Conservation (phyloP, 2,797 vertebrate genomes). For the Sphenodon punctatus region DNA sequence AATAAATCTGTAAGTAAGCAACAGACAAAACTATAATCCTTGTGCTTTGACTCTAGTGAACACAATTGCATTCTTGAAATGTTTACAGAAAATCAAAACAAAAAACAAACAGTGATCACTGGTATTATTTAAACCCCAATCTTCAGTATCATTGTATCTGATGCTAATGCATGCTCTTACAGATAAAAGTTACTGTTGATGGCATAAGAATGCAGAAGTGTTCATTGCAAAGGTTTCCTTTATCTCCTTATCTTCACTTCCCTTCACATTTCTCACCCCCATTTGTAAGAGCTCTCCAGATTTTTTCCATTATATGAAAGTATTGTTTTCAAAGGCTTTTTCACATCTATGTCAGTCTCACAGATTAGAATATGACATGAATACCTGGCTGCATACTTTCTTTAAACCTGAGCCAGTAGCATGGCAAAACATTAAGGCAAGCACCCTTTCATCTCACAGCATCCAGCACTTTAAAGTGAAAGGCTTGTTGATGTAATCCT, state of each 20-base stretch:
- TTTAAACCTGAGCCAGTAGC: conserved; percentile 81
- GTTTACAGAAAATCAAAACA: conserved; percentile 24
- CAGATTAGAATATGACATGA: conserved; percentile 75
- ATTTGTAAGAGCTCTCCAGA: conserved; percentile 60
- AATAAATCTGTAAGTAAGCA: neutral
- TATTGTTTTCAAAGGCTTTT: conserved; percentile 81
- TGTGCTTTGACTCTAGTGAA: conserved; percentile 7
- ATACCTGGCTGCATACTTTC: conserved; percentile 75
- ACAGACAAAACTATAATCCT: neutral
- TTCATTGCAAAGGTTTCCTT: conserved; percentile 53
- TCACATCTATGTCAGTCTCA: conserved; percentile 70
- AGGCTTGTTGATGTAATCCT: conserved; percentile 81
- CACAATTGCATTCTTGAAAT: conserved; percentile 10
- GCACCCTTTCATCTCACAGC: conserved; percentile 75
- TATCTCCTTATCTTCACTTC: conserved; percentile 64
- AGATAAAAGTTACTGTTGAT: conserved; percentile 51
- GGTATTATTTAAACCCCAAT: conserved; percentile 29
- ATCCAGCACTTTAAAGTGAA: conserved; percentile 72
- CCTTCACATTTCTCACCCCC: conserved; percentile 56
- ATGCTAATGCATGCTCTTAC: conserved; percentile 46
- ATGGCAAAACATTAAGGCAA: conserved; percentile 60
- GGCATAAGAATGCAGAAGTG: conserved; percentile 43
- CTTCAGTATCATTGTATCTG: conserved; percentile 43
- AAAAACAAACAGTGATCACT: conserved; percentile 2
- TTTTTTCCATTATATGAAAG: conserved; percentile 69